Percentiles rank a stretch among this genome's conserved stretches.
These are phyloP conservation scores for Nephila pilipes DNA, from an alignment of 1,140 invertebrate species.

Conservation along the genomic window DNA sequence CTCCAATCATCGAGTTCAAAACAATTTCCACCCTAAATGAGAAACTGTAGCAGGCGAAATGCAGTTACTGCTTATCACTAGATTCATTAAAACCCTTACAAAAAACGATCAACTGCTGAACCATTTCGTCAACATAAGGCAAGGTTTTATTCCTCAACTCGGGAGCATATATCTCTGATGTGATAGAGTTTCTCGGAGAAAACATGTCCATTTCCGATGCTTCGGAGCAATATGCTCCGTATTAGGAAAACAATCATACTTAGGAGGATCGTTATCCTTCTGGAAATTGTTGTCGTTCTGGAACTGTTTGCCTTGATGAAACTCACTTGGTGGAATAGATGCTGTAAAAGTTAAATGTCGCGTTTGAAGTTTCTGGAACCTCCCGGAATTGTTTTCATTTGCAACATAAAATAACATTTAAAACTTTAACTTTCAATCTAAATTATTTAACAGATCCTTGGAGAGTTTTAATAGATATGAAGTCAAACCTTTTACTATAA, in stretches of 20 bases:
- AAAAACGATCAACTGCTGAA: neutral
- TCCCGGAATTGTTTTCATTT: neutral
- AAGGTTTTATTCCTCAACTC: neutral
- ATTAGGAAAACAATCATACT: slow-evolving; percentile 56
- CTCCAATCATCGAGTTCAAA: neutral
- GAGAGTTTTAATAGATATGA: too few relatives aligned
- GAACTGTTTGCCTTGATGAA: slow-evolving; percentile 21
- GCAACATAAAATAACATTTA: neutral
- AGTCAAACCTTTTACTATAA: too few relatives aligned
- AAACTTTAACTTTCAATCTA: too few relatives aligned
- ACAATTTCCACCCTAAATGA: neutral
- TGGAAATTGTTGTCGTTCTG: neutral
- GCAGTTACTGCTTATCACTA: slow-evolving; percentile 3
- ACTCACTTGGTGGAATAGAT: neutral
- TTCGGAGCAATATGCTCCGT: slow-evolving; percentile 8
- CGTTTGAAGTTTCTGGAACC: neutral
- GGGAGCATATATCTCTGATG: neutral
- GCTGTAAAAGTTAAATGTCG: neutral
- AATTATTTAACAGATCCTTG: too few relatives aligned
- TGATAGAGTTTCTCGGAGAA: neutral
- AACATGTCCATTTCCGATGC: slow-evolving; percentile 40
- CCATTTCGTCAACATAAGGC: neutral
- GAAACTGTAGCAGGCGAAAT: slow-evolving; percentile 20
- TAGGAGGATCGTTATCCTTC: slow-evolving; percentile 24
- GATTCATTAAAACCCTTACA: slow-evolving; percentile 8